Evolutionary conservation across 1,140 invertebrate species (phyloP).

Genomic region (Drosophila fuyamai): DNA sequence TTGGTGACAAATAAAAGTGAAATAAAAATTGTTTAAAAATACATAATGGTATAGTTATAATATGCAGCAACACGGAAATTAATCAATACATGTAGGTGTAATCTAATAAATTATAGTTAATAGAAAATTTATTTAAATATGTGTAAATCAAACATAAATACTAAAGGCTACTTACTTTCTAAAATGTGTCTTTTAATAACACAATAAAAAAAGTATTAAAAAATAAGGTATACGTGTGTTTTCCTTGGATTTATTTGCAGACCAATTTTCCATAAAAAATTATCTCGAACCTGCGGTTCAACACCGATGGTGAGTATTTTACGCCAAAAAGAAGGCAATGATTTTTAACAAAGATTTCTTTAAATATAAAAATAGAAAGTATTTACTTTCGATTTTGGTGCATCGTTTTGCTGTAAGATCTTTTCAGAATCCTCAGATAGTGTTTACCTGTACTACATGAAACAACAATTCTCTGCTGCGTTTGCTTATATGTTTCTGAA

Average conservation of each 20-base stretch:
- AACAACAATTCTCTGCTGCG: too few relatives aligned
- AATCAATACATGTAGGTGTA: slow-evolving; percentile 51
- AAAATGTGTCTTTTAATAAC: slow-evolving; percentile 48
- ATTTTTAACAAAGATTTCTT: not conserved
- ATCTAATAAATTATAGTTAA: slow-evolving; percentile 55
- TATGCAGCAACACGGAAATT: slow-evolving; percentile 36
- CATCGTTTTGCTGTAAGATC: too few relatives aligned
- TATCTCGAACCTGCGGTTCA: not conserved
- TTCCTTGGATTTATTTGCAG: too few relatives aligned
- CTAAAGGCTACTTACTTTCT: slow-evolving; percentile 47
- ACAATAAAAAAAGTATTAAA: slow-evolving; percentile 47
- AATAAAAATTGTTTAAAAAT: slow-evolving; percentile 31
- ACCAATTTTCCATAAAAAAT: too few relatives aligned
- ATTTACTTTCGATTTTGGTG: too few relatives aligned
- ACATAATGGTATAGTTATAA: slow-evolving; percentile 44
- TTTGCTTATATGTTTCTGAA: too few relatives aligned
- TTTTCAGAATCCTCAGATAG: too few relatives aligned
- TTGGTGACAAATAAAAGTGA: slow-evolving; percentile 15
- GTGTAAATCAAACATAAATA: slow-evolving; percentile 51
- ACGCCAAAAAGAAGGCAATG: not conserved
- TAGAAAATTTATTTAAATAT: slow-evolving; percentile 43
- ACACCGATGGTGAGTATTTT: too few relatives aligned
- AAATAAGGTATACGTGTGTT: not conserved
- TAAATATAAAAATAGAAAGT: too few relatives aligned
- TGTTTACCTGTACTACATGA: too few relatives aligned